Base-by-base conservation (phyloP, 1,140 invertebrate species). In the Lepidostoma basale region DNA sequence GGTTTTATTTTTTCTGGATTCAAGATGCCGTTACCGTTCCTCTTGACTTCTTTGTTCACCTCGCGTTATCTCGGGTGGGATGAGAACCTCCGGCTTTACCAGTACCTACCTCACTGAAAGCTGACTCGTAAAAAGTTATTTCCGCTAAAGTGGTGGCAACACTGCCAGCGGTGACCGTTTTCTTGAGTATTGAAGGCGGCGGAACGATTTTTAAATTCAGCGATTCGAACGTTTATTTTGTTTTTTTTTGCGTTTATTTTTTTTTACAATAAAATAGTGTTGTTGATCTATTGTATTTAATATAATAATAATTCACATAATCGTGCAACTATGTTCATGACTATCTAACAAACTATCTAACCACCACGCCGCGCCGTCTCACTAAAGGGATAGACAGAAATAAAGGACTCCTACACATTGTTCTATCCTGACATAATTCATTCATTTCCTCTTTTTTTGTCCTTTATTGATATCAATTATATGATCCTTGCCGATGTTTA, bases 11-110 rank as follows among this genome's bases (percentile, higher is more conserved):
- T n/a, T 26, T 33, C 52, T 33, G 26, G 30, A 56, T 33, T 56
- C 52, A 56, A 56, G 30, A 56, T 56, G 52, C 28, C 52, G 52
- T 33, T 36, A 56, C 28, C 16, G 28, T 56, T 56, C 52, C 20
- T 33, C n/a, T 56, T 56, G 30, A 56, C 52, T 30, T 56, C 52
- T 36, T 56, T 56, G 52, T 56, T 56, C 28, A 36, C 52, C 52
- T 54, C 49, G 30, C n/a, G 16, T 18, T 56, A 56, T 56, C 52
- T 56, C 52, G 18, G 6, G 28, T 56, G 52, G 52, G 30, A 56
- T 36, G 52, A 56, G 52, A 39, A 36, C 28, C 26, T 33, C 22
- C 52, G 52, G 28, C 52, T 56, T 18, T 54, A n/a, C 45, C 6
- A 49, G 45, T 22, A 49, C 45, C 45, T 47, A 16, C 42, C 22